Conservation (phyloP, 2,888 invertebrate genomes). For the Monopis laevigella region DNA sequence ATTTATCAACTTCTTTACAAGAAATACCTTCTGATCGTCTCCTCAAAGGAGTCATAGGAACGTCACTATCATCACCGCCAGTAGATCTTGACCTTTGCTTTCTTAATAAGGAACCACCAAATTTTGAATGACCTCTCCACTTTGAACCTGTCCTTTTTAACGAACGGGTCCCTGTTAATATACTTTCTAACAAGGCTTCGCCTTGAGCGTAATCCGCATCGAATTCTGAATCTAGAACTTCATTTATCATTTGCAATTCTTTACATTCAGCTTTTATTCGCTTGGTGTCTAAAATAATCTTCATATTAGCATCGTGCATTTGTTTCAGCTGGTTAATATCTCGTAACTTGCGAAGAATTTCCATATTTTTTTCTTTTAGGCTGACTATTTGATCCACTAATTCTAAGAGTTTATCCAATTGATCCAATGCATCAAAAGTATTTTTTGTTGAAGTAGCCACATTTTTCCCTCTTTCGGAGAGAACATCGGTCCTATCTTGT, state of each 20-base stretch:
- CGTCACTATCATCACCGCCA: constrained; percentile 69
- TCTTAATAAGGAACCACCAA: constrained; percentile 59
- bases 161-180: constrained; percentile 64
- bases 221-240: constrained; percentile 64
- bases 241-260: constrained; percentile 49
- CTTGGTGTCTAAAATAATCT: constrained; percentile 50
- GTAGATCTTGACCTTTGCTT: constrained; percentile 75
- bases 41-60: constrained; percentile 42
- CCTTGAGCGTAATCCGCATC: constrained; percentile 71
- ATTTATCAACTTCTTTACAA: constrained; percentile 53
- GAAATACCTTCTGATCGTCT: constrained; percentile 50
- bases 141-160: constrained; percentile 61
- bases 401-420: constrained; percentile 80
- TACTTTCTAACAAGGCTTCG: constrained; percentile 71
- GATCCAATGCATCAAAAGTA: constrained; percentile 76
- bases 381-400: constrained; percentile 80
- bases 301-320: constrained; percentile 68
- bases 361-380: constrained; percentile 76
- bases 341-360: constrained; percentile 72
- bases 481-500: constrained; percentile 45
- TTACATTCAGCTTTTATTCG: constrained; percentile 39
- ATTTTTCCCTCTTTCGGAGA: constrained; percentile 62
- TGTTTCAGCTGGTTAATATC: constrained; percentile 78
- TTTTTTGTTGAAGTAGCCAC: constrained; percentile 66
- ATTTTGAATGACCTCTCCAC: constrained; percentile 52